Conservation (phyloP, 2,888 invertebrate species). For the Scaptomyza cyrtandrae region DNA sequence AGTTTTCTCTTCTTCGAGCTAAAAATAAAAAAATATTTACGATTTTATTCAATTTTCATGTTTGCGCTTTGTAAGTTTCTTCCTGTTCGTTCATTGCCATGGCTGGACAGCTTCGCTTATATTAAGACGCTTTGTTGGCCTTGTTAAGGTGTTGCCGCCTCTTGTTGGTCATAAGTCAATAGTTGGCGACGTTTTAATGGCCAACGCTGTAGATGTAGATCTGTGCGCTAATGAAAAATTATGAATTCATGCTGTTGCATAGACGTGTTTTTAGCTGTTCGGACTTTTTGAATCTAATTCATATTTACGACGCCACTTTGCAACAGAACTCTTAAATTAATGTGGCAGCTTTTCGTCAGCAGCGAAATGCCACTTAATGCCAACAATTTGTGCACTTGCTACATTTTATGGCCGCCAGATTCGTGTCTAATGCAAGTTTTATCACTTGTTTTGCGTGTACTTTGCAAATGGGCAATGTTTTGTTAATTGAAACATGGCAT, state of each 20-base stretch:
- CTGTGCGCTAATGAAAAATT: slow-evolving; percentile 75
- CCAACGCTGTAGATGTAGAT: slow-evolving; percentile 29
- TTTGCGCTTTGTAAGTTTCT: slow-evolving; percentile 45
- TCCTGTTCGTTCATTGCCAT: slow-evolving; percentile 28
- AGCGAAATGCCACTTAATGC: neutral
- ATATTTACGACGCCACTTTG: slow-evolving; percentile 36
- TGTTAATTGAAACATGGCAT: slow-evolving; percentile 59
- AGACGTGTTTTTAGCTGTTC: slow-evolving; percentile 4
- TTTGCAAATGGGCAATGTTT: slow-evolving; percentile 55
- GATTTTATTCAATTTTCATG: slow-evolving; percentile 67
- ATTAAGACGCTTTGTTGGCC: slow-evolving; percentile 59
- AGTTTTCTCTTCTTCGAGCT: slow-evolving; percentile 31
- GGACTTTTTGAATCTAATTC: slow-evolving; percentile 37
- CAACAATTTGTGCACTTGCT: slow-evolving; percentile 14
- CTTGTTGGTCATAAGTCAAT: slow-evolving; percentile 72
- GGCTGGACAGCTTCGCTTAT: slow-evolving; percentile 54
- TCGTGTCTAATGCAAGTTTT: slow-evolving; percentile 45
- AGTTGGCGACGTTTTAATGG: slow-evolving; percentile 77
- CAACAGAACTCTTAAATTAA: slow-evolving; percentile 34
- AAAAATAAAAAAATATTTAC: slow-evolving; percentile 77
- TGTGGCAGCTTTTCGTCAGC: slow-evolving; percentile 55
- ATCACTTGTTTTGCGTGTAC: slow-evolving; percentile 38
- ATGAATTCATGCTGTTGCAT: slow-evolving; percentile 57
- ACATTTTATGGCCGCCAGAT: slow-evolving; percentile 31
- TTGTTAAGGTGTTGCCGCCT: slow-evolving; percentile 19